A percentile compares a stretch with the other conserved stretches of the same genome.
Conservation (phyloP, 2,888 invertebrate genomes). For the Apoda limacodes region DNA sequence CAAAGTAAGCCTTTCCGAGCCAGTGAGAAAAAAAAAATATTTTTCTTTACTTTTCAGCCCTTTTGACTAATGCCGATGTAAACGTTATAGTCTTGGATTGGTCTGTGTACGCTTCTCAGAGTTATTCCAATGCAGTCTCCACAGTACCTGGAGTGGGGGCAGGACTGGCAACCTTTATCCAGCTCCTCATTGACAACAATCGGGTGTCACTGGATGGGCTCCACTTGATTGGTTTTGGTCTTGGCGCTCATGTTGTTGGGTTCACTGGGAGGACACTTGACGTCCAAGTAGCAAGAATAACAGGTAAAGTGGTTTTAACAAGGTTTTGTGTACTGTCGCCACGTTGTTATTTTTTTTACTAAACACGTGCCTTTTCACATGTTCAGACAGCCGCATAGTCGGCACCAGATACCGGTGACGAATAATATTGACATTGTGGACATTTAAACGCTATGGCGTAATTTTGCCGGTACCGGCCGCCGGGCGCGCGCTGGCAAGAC, state of each 20-base stretch:
- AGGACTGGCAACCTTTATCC: constrained; percentile 24
- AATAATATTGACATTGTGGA: too few species aligned
- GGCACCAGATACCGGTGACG: too few species aligned
- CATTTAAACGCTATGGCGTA: too few species aligned
- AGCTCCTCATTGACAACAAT: constrained; percentile 11
- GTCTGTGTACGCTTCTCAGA: constrained; percentile 27
- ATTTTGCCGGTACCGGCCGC: too few species aligned
- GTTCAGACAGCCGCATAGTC: too few species aligned
- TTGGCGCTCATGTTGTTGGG: constrained; percentile 43
- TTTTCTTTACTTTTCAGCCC: constrained; percentile 22
- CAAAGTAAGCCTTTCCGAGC: too few species aligned
- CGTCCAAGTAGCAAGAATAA: constrained; percentile 33
- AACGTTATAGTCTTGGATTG: constrained; percentile 42
- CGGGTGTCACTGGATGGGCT: constrained; percentile 18
- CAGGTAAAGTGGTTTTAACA: constrained; percentile 28
- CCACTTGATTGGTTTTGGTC: constrained; percentile 40
- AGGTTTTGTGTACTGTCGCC: too few species aligned
- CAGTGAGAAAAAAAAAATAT: too few species aligned
- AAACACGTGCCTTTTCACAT: too few species aligned
- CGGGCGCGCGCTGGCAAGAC: too few species aligned
- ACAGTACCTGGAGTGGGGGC: constrained; percentile 29
- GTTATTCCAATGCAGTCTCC: constrained; percentile 27
- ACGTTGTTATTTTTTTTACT: too few species aligned
- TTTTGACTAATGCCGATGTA: constrained; percentile 21
- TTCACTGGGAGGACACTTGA: constrained; percentile 26